Conservation (phyloP, 2,888 invertebrate species). For the Malthinus seriepunctatus region DNA sequence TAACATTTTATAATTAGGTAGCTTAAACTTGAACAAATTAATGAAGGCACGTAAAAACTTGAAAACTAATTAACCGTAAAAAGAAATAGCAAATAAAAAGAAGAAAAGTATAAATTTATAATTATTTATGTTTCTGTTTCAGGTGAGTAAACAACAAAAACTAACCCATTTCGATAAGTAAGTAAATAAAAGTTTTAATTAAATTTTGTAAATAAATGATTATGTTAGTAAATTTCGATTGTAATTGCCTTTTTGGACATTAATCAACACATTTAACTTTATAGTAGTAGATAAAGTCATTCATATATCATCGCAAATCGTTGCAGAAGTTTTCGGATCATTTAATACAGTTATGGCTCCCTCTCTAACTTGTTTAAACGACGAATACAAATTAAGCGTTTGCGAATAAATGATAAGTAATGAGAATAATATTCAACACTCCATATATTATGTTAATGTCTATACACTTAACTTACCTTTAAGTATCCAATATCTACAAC, state of each 20-base stretch:
- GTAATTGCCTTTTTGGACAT: constrained; percentile 23
- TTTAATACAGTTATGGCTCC: constrained; percentile 21
- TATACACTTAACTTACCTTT: too few relatives aligned
- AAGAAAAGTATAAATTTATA: too few relatives aligned
- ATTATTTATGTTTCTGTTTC: too few relatives aligned
- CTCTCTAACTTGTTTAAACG: constrained; percentile 21
- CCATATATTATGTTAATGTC: too few relatives aligned
- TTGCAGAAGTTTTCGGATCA: constrained; percentile 24
- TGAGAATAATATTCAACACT: too few relatives aligned
- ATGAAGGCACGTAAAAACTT: too few relatives aligned
- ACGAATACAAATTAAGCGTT: constrained; percentile 25
- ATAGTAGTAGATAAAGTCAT: constrained; percentile 23
- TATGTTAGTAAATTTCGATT: constrained; percentile 20
- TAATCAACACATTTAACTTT: constrained; percentile 25
- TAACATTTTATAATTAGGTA: too few relatives aligned
- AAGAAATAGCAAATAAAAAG: too few relatives aligned
- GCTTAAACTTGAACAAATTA: too few relatives aligned
- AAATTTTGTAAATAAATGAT: constrained; percentile 18
- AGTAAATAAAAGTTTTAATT: not conserved
- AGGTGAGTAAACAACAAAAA: too few relatives aligned
- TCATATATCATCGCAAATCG: constrained; percentile 26
- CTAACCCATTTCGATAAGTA: not conserved
- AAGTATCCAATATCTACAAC: too few relatives aligned
- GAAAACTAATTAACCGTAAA: too few relatives aligned
- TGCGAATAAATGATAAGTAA: constrained; percentile 7